Percentiles rank a stretch among this genome's conserved stretches.
Evolutionary conservation across 2,888 invertebrate genomes (phyloP).

Genomic region (Pterobdella sp.): DNA sequence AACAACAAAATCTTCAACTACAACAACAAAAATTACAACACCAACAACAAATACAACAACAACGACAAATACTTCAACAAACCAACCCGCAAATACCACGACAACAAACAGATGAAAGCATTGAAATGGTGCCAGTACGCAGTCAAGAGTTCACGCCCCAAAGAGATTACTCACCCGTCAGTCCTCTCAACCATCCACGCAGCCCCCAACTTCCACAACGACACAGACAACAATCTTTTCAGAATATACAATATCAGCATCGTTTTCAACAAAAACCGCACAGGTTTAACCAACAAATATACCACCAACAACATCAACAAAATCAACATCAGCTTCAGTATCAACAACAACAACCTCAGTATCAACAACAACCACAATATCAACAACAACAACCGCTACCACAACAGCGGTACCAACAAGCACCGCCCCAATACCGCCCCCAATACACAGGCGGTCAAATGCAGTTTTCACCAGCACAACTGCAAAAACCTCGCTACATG

Average conservation of each 20-base stretch:
- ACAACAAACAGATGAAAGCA: slow-evolving; percentile 5
- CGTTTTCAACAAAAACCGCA: too few species aligned
- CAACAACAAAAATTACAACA: background rate
- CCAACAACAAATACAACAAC: slow-evolving; percentile 13
- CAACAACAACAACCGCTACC: slow-evolving; percentile 10
- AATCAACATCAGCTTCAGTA: slow-evolving; percentile 1
- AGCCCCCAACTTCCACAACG: too few species aligned
- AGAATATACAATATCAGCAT: too few species aligned
- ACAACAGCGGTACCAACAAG: slow-evolving; percentile 12
- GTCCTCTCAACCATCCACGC: too few species aligned
- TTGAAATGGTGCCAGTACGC: slow-evolving; percentile 9
- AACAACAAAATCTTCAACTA: slow-evolving; percentile 3
- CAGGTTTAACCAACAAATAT: background rate
- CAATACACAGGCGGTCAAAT: too few species aligned
- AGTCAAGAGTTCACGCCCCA: too few species aligned
- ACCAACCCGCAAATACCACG: background rate
- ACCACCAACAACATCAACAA: slow-evolving; percentile 12
- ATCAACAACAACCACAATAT: slow-evolving; percentile 19
- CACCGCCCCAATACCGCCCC: too few species aligned
- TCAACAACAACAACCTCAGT: background rate
- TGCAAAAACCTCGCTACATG: background rate
- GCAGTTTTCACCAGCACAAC: too few species aligned
- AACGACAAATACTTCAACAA: background rate
- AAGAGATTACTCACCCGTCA: too few species aligned
- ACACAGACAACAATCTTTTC: too few species aligned